phyloP scores from a whole-genome alignment of 2,888 invertebrate genomes.

The Nomada flava region DNA sequence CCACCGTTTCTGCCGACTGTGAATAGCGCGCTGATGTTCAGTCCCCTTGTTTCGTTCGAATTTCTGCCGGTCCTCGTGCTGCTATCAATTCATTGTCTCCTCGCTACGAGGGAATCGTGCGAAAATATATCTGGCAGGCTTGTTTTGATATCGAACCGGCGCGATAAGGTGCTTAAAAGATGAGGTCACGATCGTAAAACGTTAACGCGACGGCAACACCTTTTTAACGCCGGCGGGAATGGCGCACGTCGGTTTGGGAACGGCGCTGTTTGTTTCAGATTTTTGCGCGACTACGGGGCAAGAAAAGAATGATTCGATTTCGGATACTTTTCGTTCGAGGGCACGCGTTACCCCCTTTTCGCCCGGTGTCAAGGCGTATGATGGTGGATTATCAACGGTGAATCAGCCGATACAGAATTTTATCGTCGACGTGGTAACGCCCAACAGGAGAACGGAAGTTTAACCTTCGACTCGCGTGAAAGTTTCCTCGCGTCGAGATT shows the following conservation, averaged over 20 bases:
- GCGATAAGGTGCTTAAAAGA: not conserved
- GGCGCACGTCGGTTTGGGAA: not conserved
- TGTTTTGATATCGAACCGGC: not conserved
- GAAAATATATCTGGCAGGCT: no score
- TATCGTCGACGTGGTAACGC: slow-evolving; percentile 7
- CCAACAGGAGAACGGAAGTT: slow-evolving; percentile 22
- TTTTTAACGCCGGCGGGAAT: not conserved
- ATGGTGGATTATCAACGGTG: slow-evolving; percentile 13
- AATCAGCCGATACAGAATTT: slow-evolving; percentile 24
- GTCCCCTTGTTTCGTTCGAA: no score
- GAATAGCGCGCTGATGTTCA: not conserved
- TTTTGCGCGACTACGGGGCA: no score
- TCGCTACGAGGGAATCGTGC: not conserved
- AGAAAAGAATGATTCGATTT: not conserved
- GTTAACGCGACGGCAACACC: not conserved
- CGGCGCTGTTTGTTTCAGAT: not conserved
- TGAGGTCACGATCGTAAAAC: not conserved
- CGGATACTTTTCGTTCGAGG: not conserved
- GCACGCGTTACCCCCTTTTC: not conserved
- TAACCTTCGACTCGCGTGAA: slow-evolving; percentile 18
- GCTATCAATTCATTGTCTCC: not conserved
- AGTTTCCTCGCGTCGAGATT: slow-evolving; percentile 12
- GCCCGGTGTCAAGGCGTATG: not conserved
- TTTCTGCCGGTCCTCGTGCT: no score
- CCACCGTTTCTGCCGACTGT: not conserved